These are phyloP conservation scores for Autographa gamma DNA, from an alignment of 2,888 invertebrate genomes.

Conservation along the genomic window DNA sequence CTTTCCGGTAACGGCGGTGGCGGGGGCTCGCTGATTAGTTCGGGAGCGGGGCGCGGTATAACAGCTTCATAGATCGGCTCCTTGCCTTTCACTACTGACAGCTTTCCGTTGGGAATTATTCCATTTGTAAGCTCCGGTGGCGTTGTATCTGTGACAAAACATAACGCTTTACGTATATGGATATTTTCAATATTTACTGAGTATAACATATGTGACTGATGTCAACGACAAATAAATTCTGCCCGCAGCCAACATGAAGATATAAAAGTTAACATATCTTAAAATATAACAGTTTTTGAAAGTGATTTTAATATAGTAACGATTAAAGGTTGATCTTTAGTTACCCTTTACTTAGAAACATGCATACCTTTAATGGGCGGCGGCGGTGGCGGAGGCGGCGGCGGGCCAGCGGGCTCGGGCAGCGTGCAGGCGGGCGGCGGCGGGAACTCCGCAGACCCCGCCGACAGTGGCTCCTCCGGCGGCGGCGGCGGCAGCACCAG, in stretches of 20 bases:
- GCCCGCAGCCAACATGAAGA: too few relatives aligned
- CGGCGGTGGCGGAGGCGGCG: slow-evolving; percentile 93
- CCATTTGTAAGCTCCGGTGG: slow-evolving; percentile 84
- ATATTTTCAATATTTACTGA: too few relatives aligned
- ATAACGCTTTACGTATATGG: background rate
- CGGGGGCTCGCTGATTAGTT: slow-evolving; percentile 62
- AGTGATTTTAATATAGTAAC: too few relatives aligned
- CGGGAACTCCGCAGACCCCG: slow-evolving; percentile 75
- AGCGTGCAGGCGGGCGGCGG: slow-evolving; percentile 88
- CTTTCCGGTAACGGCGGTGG: slow-evolving; percentile 69
- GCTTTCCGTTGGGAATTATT: slow-evolving; percentile 87
- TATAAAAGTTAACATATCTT: too few relatives aligned
- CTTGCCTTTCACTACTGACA: slow-evolving; percentile 82
- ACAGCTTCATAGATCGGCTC: slow-evolving; percentile 97
- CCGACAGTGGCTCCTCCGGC: slow-evolving; percentile 61
- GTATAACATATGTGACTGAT: too few relatives aligned
- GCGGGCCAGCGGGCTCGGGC: slow-evolving; percentile 93
- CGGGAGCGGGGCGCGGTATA: slow-evolving; percentile 90
- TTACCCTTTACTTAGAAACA: too few relatives aligned
- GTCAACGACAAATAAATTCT: too few relatives aligned
- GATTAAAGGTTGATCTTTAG: too few relatives aligned
- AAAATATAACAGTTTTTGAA: too few relatives aligned
- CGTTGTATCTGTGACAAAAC: slow-evolving; percentile 72
- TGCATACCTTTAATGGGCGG: slow-evolving; percentile 79
- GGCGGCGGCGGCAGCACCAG: slow-evolving; percentile 77